phyloP scores from a whole-genome alignment of 2,888 invertebrate species.

The Leucozona laternaria region DNA sequence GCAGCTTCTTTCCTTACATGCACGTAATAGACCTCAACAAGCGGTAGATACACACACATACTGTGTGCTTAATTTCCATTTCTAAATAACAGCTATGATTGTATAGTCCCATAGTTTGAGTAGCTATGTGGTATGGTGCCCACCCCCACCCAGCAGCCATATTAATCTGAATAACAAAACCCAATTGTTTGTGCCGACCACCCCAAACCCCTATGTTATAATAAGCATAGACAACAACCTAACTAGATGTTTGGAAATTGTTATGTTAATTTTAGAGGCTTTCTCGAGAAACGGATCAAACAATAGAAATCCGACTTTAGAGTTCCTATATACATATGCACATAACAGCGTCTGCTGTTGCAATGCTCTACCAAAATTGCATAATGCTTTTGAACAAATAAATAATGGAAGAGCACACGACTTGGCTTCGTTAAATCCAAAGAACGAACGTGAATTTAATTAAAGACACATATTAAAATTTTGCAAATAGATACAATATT shows the following conservation, averaged over 20 bases:
- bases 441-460: conserved; percentile 11
- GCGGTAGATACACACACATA: conserved; percentile 9
- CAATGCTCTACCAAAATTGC: conserved; percentile 23
- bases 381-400: conserved; percentile 32
- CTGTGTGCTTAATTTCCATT: conserved; percentile 22
- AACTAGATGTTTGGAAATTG: conserved; percentile 37
- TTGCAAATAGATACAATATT: conserved; percentile 1
- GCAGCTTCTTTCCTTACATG: not conserved
- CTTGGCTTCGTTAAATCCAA: conserved; percentile 7
- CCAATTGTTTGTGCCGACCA: conserved; percentile 18
- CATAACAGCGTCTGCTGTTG: not conserved
- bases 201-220: not conserved
- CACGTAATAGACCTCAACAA: not conserved
- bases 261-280: conserved; percentile 40
- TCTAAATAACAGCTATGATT: conserved; percentile 33
- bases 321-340: not conserved
- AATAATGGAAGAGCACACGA: conserved; percentile 8
- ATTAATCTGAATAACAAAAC: conserved; percentile 53
- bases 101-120: not conserved
- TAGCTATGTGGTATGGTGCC: conserved; percentile 11
- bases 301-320: conserved; percentile 16
- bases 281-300: conserved; percentile 10
- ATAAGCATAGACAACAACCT: conserved; percentile 19
- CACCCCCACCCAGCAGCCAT: conserved; percentile 15
- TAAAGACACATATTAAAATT: conserved; percentile 19